Evolutionary conservation across 2,797 vertebrate species (phyloP).

Genomic region (Danionella dracula): DNA sequence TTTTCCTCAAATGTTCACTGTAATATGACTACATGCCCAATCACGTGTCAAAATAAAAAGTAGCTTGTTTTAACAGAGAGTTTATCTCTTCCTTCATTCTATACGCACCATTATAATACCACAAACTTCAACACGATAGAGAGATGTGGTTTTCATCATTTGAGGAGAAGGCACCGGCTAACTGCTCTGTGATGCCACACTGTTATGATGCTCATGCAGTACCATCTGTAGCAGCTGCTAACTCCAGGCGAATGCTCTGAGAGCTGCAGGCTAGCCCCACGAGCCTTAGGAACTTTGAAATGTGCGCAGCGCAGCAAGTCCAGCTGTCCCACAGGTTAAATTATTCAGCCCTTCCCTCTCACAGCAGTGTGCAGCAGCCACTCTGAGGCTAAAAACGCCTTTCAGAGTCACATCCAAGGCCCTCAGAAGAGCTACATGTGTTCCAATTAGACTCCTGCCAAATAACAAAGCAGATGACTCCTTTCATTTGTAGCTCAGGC

Average conservation of each 20-base stretch:
- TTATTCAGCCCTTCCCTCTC: conserved; percentile 61
- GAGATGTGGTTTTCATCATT: conserved; percentile 4
- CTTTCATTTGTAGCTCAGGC: conserved; percentile 27
- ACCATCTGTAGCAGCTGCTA: conserved; percentile 66
- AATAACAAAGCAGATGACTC: conserved; percentile 35
- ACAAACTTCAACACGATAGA: no score
- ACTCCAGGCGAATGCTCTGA: conserved; percentile 59
- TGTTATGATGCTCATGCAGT: conserved; percentile 44
- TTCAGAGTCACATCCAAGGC: conserved; percentile 15
- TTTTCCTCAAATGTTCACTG: no score
- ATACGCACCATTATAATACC: no score
- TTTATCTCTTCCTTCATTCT: no score
- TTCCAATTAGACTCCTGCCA: conserved; percentile 45
- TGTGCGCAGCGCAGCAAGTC: conserved; percentile 50
- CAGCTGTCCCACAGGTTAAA: conserved; percentile 60
- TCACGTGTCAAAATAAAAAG: no score
- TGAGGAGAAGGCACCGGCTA: conserved; percentile 36
- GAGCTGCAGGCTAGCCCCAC: conserved; percentile 61
- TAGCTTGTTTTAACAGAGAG: no score
- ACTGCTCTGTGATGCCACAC: conserved; percentile 50
- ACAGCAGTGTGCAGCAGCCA: conserved; percentile 45
- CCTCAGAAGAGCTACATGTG: conserved; percentile 40
- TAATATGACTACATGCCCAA: no score
- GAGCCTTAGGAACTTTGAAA: conserved; percentile 53
- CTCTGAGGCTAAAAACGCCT: conserved; percentile 2